Evolutionary conservation across 2,888 invertebrate genomes (phyloP), one percentile per base, ranked within the genome.

Genomic region (Acanthosepion pharaonis): DNA sequence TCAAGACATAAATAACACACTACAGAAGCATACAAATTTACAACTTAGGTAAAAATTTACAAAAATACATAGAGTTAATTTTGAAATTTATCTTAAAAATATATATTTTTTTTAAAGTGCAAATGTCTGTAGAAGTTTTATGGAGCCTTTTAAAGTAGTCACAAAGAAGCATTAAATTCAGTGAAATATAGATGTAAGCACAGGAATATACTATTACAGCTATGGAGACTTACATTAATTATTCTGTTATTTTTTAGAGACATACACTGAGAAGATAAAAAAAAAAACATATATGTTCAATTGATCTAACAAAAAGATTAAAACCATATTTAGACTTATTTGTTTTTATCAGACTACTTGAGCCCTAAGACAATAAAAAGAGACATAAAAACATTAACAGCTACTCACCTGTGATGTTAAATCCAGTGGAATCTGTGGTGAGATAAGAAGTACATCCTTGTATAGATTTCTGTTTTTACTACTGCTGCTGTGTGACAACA

Each of bases 131-230:
- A 78, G 78, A 78, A 78, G 78, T 78, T 78, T 78, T n/a, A 15
- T 78, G 78, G 78, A 78, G 78, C 78, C 78, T 78, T 78, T 78
- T 78, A 78, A 78, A 78, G 78, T 78, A 78, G 78, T 78, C n/a
- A 78, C 3, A 78, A 78, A 28, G n/a, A 78, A 78, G n/a, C n/a
- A 78, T 15, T 78, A 78, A n/a, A 78, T 78, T 78, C 33, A 78
- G n/a, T 78, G n/a, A 78, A 78, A 78, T 78, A 78, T 78, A n/a
- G 78, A 78, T 78, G n/a, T 78, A 78, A 78, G 78, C 78, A 33
- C 5, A 78, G 33, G 78, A 78, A 78, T 78, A 78, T 78, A 78
- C 78, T 78, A 78, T 78, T 78, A 78, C 78, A 78, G 78, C 78
- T 78, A 78, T 78, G 78, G 78, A 78, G 78, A 78, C 78, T 78